Evolutionary conservation across 2,113 vertebrate species (phyloP).

Genomic region (Mastomys coucha): DNA sequence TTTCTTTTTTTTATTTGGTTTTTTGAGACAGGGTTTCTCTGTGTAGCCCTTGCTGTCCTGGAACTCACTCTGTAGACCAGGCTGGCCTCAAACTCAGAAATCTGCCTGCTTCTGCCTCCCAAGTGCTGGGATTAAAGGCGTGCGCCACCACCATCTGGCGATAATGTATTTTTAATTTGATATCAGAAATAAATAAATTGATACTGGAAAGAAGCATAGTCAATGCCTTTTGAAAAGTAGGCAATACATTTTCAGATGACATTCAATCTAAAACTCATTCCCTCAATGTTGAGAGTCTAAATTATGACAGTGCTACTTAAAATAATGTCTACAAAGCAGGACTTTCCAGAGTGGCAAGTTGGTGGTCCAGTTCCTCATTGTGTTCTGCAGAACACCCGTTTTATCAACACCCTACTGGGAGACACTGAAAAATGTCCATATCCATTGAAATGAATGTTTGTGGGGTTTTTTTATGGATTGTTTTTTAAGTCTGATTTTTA

Average conservation of each 20-base stretch:
- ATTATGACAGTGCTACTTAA: not conserved
- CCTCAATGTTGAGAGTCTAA: not conserved
- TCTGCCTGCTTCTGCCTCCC: too few relatives aligned
- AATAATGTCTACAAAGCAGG: not conserved
- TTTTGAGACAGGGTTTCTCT: too few relatives aligned
- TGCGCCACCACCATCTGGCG: too few relatives aligned
- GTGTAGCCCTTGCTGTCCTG: too few relatives aligned
- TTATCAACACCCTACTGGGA: not conserved
- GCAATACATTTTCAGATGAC: not conserved
- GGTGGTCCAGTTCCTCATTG: not conserved
- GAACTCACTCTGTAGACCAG: too few relatives aligned
- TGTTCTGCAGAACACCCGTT: conserved; percentile 1
- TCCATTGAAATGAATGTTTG: not conserved
- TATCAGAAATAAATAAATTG: not conserved
- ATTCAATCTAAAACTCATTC: not conserved
- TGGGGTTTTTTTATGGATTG: not conserved
- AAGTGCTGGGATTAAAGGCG: too few relatives aligned
- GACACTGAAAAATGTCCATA: not conserved
- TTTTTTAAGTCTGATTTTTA: not conserved
- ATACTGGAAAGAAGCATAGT: not conserved
- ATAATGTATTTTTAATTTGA: not conserved
- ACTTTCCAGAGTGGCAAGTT: not conserved
- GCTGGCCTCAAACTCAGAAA: too few relatives aligned
- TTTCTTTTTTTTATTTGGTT: too few relatives aligned
- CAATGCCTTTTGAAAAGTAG: not conserved